Percentiles rank a stretch among this genome's conserved stretches.
Conservation (phyloP, 92 coral and sea anemone species). For the Siderastrea radians region DNA sequence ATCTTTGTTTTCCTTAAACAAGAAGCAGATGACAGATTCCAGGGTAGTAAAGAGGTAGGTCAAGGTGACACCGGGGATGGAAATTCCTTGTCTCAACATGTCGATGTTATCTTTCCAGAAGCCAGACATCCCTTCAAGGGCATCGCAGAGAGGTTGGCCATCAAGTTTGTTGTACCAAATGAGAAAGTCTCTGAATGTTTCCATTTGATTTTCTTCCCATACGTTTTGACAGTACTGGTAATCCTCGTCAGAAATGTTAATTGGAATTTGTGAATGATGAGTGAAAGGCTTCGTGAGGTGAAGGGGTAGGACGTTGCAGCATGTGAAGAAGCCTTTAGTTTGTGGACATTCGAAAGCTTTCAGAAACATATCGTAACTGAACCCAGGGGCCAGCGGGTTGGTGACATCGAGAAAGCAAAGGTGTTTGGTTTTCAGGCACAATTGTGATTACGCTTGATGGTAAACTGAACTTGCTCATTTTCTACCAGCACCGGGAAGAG, state of each 20-base stretch:
- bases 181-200: conserved; percentile 7
- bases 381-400: too few species aligned
- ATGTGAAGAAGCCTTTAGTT: background rate
- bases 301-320: too few species aligned
- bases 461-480: too few species aligned
- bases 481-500: conserved; percentile 5
- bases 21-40: background rate
- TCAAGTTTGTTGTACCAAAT: too few species aligned
- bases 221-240: conserved; percentile 58
- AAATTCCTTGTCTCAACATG: background rate
- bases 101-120: conserved; percentile 11
- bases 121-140: background rate
- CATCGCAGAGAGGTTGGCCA: background rate
- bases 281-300: too few species aligned
- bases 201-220: conserved; percentile 34
- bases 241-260: conserved; percentile 22
- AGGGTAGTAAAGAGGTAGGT: background rate
- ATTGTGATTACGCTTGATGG: background rate
- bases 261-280: background rate
- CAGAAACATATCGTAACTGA: too few species aligned
- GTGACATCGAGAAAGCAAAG: background rate
- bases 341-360: background rate
- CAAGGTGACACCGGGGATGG: background rate
- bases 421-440: background rate
- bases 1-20: conserved; percentile 36